Base-by-base conservation (phyloP, 53 echinoderm and acorn worm species). In the Crossaster papposus region DNA sequence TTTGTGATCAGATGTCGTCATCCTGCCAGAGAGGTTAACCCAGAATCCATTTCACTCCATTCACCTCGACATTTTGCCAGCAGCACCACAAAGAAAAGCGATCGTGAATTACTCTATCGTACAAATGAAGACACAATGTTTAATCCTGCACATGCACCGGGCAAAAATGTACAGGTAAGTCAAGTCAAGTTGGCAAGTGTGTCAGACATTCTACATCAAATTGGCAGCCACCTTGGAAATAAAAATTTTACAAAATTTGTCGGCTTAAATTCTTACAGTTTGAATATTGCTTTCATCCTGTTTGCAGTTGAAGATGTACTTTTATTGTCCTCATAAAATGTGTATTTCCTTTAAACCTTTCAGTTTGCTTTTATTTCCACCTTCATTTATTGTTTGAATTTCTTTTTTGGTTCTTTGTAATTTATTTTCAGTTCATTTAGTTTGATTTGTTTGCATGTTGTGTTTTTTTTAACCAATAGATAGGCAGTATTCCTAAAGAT, bases 1-100 rank as follows among this genome's bases (percentile, higher is more conserved):
- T 44, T 9, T 44, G 44, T 71, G 30, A 2, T 24, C 77, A 93
- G 95, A 82, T 95, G 81, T 58, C 89, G 91, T 53, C 65, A 93
- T 81, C 91, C 90, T 31, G 79, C 79, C 34, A 89, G 90, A 55
- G 65, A 85, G 32, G 73, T 54, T 54, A 93, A 95, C 51, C 93
- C 93, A 3, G 95, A 95, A 54, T 89, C 93, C 54, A 95, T 95
- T 70, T 94, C 96, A 28, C 88, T 95, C 22, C 92, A 95, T 89
- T 91, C 95, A 13, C 91, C 89, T 51, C 85, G 95, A 20, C 89
- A 93, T 80, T 87, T 88, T 15, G 51, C 89, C 35, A 44, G 89
- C 23, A 82, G 76, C 65, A 58, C 58, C 76, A 91, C 88, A 14
- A 88, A 90, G 88, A 93, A 93, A 62, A 90, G 91, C 36, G 93